Conservation (phyloP, 2,797 vertebrate species). For the Tinamus major region DNA sequence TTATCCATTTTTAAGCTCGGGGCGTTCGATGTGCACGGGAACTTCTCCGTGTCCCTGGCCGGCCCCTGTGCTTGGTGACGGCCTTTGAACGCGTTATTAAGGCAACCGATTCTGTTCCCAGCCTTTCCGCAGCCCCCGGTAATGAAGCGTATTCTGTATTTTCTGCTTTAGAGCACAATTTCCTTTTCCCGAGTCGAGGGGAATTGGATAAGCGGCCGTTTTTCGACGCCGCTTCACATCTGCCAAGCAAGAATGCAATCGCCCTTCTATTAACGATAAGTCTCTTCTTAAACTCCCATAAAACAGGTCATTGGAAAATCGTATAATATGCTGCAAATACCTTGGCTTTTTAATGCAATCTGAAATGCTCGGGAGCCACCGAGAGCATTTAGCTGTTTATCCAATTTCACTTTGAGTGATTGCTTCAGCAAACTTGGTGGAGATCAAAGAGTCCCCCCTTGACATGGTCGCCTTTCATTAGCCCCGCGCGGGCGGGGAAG, state of each 20-base stretch:
- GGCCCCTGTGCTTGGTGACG: not conserved
- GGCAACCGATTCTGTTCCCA: not conserved
- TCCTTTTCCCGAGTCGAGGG: not conserved
- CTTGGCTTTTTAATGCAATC: conserved; percentile 47
- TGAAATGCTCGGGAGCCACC: conserved; percentile 61
- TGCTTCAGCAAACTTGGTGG: conserved; percentile 68
- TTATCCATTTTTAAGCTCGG: not conserved
- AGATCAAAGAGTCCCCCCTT: conserved; percentile 69
- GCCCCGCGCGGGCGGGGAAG: not conserved
- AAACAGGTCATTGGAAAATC: conserved; percentile 68
- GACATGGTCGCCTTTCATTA: conserved; percentile 58
- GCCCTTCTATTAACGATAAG: not conserved
- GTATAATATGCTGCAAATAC: conserved; percentile 42
- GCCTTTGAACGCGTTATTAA: not conserved
- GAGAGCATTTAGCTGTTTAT: conserved; percentile 68
- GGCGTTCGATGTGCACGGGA: not conserved
- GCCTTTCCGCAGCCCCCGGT: not conserved
- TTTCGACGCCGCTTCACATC: conserved; percentile 9
- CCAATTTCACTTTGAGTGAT: conserved; percentile 68
- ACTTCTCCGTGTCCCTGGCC: not conserved
- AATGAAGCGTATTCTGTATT: conserved; percentile 24
- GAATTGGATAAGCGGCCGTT: not conserved
- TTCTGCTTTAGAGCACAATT: conserved; percentile 43
- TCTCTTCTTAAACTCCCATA: conserved; percentile 60
- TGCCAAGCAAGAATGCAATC: not conserved